A percentile compares a stretch with the other conserved stretches of the same genome.
Conservation (phyloP, 2,113 vertebrate genomes). For the Stercorarius parasiticus region DNA sequence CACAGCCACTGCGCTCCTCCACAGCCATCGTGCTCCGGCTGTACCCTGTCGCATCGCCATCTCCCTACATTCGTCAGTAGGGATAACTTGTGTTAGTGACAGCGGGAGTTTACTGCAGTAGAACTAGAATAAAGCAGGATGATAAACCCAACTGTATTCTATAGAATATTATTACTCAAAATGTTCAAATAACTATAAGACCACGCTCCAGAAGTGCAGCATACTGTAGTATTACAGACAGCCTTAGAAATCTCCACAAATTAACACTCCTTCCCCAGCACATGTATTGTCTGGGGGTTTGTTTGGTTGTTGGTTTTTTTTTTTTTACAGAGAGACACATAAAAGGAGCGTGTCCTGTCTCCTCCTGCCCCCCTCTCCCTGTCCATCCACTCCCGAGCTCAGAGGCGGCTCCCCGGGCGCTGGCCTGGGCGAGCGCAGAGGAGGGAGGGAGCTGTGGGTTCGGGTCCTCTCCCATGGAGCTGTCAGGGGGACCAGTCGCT, state of each 20-base stretch:
- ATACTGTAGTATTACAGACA: background rate
- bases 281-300: background rate
- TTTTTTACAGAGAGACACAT: background rate
- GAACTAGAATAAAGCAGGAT: background rate
- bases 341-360: background rate
- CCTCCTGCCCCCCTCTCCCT: background rate
- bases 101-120: background rate
- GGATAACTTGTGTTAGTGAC: too few relatives aligned
- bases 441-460: background rate
- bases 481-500: background rate
- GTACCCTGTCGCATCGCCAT: accelerated
- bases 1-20: background rate
- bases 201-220: background rate
- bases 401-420: background rate
- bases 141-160: background rate
- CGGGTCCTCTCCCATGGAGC: background rate
- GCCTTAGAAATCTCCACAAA: background rate
- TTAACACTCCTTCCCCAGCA: background rate
- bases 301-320: background rate
- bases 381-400: background rate
- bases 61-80: background rate
- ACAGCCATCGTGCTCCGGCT: background rate
- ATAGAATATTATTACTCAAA: background rate
- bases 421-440: background rate
- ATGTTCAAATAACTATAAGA: background rate